Conservation (phyloP, 2,113 vertebrate species). For the Phocoena sinus region DNA sequence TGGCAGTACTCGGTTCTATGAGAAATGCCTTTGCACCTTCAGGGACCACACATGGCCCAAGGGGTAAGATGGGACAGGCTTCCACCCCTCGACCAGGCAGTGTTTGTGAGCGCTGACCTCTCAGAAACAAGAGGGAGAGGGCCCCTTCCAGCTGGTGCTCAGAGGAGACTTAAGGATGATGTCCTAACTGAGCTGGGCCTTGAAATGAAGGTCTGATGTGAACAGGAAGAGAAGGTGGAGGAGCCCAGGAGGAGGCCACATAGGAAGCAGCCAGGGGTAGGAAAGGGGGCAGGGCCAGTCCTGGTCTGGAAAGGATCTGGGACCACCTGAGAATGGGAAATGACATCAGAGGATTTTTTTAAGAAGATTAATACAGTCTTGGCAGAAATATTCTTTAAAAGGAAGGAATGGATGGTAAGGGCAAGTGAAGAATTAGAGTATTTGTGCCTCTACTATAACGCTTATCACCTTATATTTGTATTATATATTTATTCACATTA, state of each 20-base stretch:
- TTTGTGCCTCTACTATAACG: background rate
- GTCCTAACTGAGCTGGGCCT: background rate
- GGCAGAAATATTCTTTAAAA: background rate
- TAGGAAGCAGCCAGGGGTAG: background rate
- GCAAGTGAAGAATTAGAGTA: background rate
- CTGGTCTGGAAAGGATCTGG: background rate
- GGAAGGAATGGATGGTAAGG: background rate
- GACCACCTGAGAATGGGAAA: background rate
- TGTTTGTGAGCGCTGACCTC: background rate
- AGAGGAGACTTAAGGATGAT: background rate
- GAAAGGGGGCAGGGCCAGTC: accelerated
- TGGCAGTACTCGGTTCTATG: background rate
- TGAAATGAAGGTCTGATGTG: background rate
- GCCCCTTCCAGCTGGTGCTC: background rate
- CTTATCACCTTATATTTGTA: background rate
- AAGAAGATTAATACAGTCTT: background rate
- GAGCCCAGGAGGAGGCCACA: background rate
- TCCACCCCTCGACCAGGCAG: background rate
- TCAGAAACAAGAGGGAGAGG: background rate
- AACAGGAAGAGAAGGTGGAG: background rate
- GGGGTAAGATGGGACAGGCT: background rate
- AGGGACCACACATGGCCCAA: background rate
- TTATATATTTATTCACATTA: background rate
- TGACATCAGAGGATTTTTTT: background rate
- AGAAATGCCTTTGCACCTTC: background rate